Evolutionary conservation across 1,140 invertebrate genomes (phyloP).

Genomic region (Aphis gossypii): DNA sequence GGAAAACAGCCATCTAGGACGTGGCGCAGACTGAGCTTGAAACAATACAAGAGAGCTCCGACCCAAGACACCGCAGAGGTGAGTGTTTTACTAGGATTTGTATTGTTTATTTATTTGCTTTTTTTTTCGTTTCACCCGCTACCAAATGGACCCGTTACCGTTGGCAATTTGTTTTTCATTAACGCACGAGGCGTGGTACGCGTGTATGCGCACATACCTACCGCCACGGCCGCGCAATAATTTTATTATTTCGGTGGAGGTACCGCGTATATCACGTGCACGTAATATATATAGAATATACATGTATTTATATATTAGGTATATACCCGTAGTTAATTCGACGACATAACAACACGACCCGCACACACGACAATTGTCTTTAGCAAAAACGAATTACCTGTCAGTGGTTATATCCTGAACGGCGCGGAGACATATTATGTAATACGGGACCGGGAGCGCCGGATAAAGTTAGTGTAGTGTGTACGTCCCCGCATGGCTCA

Average conservation of each 20-base stretch:
- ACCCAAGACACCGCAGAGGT: constrained; percentile 42
- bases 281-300: neutral
- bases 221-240: neutral
- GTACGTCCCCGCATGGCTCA: neutral
- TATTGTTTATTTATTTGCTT: constrained; percentile 10
- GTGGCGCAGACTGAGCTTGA: constrained; percentile 50
- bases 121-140: neutral
- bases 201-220: neutral
- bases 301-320: too few species aligned
- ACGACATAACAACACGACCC: constrained; percentile 18
- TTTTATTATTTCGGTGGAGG: constrained; percentile 9
- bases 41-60: constrained; percentile 50
- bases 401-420: neutral
- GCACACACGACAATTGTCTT: neutral
- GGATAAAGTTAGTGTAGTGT: neutral
- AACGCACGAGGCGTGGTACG: neutral
- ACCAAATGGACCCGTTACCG: neutral
- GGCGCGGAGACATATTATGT: neutral
- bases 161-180: neutral
- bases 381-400: constrained; percentile 10
- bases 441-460: neutral
- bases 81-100: neutral
- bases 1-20: neutral
- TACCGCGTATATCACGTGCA: neutral
- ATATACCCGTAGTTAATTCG: neutral